phyloP scores from a whole-genome alignment of 2,113 vertebrate genomes.

The Arvicanthis niloticus region DNA sequence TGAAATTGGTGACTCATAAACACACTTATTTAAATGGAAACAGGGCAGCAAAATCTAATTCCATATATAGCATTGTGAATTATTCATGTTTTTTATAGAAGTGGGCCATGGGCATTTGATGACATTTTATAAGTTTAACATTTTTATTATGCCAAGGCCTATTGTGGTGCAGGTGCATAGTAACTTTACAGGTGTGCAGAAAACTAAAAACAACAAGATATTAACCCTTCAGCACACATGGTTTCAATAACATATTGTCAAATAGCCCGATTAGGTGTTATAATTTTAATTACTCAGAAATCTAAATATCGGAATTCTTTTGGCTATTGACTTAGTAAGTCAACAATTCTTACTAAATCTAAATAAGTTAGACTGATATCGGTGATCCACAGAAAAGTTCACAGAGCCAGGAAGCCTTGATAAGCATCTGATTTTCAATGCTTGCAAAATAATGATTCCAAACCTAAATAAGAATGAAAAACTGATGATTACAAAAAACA shows the following conservation, averaged over 20 bases:
- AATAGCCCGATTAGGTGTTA: slow-evolving; percentile 70
- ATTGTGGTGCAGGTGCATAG: slow-evolving; percentile 39
- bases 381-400: no score
- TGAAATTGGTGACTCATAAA: slow-evolving; percentile 82
- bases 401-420: no score
- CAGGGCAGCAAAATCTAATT: slow-evolving; percentile 79
- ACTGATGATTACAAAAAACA: background rate
- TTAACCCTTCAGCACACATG: slow-evolving; percentile 37
- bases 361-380: background rate
- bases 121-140: slow-evolving; percentile 81
- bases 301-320: slow-evolving; percentile 65
- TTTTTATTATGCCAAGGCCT: slow-evolving; percentile 76
- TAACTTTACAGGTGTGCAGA: slow-evolving; percentile 70
- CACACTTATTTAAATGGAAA: slow-evolving; percentile 81
- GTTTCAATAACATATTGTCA: slow-evolving; percentile 75
- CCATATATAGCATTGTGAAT: slow-evolving; percentile 81
- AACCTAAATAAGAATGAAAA: no score
- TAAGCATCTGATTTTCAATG: no score
- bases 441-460: no score
- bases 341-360: background rate
- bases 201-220: slow-evolving; percentile 38
- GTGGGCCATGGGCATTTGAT: slow-evolving; percentile 77
- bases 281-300: slow-evolving; percentile 66
- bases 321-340: slow-evolving; percentile 58
- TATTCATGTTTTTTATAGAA: slow-evolving; percentile 83